Percentiles rank a stretch among this genome's conserved stretches.
phyloP scores from a whole-genome alignment of 2,888 invertebrate genomes.

The Strigamia crassipes region DNA sequence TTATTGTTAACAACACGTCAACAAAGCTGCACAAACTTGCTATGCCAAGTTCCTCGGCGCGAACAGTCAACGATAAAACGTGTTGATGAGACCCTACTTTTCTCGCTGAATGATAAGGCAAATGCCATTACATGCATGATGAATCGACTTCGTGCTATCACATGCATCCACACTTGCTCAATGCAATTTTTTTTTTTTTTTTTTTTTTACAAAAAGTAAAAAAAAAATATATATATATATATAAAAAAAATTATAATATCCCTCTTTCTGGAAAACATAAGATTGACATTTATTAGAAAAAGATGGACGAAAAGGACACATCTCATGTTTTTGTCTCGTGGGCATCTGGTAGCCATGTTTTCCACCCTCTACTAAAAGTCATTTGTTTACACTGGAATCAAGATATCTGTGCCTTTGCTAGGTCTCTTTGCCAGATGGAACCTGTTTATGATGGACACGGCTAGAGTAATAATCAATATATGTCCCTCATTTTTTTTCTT shows the following conservation, averaged over 20 bases:
- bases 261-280: background rate
- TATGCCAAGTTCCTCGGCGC: background rate
- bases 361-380: background rate
- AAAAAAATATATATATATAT: background rate
- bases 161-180: conserved; percentile 13
- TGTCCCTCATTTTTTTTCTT: background rate
- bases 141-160: conserved; percentile 4
- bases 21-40: background rate
- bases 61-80: conserved; percentile 13
- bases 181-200: background rate
- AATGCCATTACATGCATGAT: conserved; percentile 34
- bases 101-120: conserved; percentile 9
- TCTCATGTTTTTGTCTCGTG: background rate
- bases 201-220: background rate
- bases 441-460: conserved; percentile 25
- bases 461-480: conserved; percentile 26
- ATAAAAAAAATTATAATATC: background rate
- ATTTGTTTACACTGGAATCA: conserved; percentile 27
- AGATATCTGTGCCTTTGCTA: conserved; percentile 14
- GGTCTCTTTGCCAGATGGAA: conserved; percentile 29
- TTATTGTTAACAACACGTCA: no score
- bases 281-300: conserved; percentile 11
- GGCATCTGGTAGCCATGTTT: conserved; percentile 31
- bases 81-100: conserved; percentile 18
- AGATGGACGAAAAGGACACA: background rate